Evolutionary conservation across 2,888 invertebrate genomes (phyloP).

Genomic region (Isoperla grammatica): DNA sequence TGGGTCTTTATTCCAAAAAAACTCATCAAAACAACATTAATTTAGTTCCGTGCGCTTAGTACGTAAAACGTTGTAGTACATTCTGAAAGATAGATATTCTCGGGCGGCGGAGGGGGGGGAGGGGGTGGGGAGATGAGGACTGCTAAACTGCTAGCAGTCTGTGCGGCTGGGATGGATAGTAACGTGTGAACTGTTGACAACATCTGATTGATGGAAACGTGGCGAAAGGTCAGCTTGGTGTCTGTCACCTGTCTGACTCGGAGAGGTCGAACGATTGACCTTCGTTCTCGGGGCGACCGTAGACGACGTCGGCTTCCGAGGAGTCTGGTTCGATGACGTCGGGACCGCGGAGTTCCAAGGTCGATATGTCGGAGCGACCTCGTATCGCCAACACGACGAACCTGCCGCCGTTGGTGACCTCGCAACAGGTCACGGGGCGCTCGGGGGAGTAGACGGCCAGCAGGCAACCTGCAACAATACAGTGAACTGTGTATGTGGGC

Average conservation of each 20-base stretch:
- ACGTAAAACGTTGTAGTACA: no score
- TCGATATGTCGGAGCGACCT: conserved; percentile 58
- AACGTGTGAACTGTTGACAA: no score
- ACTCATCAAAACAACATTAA: no score
- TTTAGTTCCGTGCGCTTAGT: no score
- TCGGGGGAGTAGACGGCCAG: conserved; percentile 75
- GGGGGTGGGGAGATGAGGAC: no score
- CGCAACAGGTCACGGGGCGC: conserved; percentile 66
- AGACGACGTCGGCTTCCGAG: conserved; percentile 35
- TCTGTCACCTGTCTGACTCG: conserved; percentile 26
- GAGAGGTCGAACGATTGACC: conserved; percentile 38
- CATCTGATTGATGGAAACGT: no score
- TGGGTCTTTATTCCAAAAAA: no score
- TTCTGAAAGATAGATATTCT: no score
- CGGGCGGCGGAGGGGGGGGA: no score
- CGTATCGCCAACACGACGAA: conserved; percentile 64
- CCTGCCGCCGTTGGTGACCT: conserved; percentile 67
- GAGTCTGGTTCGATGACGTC: conserved; percentile 31
- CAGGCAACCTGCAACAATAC: conserved; percentile 57
- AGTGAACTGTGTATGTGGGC: not conserved
- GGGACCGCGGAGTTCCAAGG: conserved; percentile 53
- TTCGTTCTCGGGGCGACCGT: conserved; percentile 53
- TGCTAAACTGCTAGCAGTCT: no score
- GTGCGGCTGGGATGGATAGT: no score
- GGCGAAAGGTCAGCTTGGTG: not conserved